Percentiles rank a stretch among this genome's conserved stretches.
These are phyloP conservation scores for Dasyurus viverrinus DNA, from an alignment of 2,113 vertebrate species.

Conservation along the genomic window DNA sequence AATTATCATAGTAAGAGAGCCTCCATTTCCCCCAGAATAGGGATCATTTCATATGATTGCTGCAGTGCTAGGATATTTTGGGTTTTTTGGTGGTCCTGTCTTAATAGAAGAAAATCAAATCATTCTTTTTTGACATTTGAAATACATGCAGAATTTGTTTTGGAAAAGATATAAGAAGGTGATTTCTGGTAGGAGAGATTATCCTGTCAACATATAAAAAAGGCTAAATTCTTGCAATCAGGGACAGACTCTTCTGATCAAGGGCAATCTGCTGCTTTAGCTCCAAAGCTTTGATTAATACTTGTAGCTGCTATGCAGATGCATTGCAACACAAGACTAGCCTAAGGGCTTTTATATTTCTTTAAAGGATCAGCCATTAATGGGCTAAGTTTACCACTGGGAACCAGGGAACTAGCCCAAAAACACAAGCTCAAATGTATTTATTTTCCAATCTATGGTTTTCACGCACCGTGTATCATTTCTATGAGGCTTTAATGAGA, in stretches of 20 bases:
- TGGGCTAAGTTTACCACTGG: constrained; percentile 76
- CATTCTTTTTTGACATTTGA: background rate
- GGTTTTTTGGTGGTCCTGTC: background rate
- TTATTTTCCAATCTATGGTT: constrained; percentile 75
- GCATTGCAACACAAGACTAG: constrained; percentile 67
- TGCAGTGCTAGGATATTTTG: background rate
- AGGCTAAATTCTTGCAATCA: constrained; percentile 52
- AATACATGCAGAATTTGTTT: constrained; percentile 32
- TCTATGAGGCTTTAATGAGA: constrained; percentile 75
- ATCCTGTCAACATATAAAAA: background rate
- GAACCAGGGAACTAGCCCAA: constrained; percentile 64
- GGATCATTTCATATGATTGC: background rate
- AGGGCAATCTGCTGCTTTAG: constrained; percentile 63
- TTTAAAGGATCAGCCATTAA: constrained; percentile 80
- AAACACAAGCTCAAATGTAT: constrained; percentile 68
- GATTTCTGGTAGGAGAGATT: constrained; percentile 44
- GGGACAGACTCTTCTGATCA: constrained; percentile 68
- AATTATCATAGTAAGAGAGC: background rate
- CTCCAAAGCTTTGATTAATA: constrained; percentile 75
- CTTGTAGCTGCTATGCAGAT: constrained; percentile 64
- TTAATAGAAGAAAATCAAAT: background rate
- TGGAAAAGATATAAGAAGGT: constrained; percentile 27
- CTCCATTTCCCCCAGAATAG: background rate
- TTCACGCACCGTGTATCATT: constrained; percentile 74
- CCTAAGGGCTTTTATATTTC: constrained; percentile 76